A percentile compares a stretch with the other conserved stretches of the same genome.
These are phyloP conservation scores for Drosophila recens DNA, from an alignment of 2,888 invertebrate species.

Conservation along the genomic window DNA sequence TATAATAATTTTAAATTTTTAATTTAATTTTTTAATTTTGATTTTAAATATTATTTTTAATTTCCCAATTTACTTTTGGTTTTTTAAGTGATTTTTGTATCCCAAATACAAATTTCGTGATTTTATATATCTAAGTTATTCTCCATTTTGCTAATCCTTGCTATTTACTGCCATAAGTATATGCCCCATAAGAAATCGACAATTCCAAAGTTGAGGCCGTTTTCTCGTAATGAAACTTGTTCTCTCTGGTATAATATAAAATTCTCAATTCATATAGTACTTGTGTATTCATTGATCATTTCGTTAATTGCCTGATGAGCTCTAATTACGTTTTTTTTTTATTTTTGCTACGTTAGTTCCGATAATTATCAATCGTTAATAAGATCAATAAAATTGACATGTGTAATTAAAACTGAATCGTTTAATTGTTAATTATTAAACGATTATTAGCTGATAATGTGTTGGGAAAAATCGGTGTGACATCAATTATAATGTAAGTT, in stretches of 20 bases:
- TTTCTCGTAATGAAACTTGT: background rate
- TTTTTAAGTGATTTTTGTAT: too few species aligned
- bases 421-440: background rate
- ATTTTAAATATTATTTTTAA: too few species aligned
- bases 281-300: constrained; percentile 7
- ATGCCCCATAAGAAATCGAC: too few species aligned
- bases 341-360: background rate
- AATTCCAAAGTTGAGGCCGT: background rate
- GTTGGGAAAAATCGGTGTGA: background rate
- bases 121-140: too few species aligned
- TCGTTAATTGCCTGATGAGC: background rate
- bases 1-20: too few species aligned
- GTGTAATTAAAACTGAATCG: background rate
- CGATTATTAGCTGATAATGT: background rate
- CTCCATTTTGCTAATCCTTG: too few species aligned
- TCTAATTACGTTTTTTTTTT: background rate
- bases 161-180: too few species aligned
- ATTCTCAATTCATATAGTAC: background rate
- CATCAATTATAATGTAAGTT: background rate
- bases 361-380: background rate
- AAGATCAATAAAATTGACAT: background rate
- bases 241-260: background rate
- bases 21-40: too few species aligned
- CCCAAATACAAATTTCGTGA: too few species aligned
- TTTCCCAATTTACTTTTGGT: too few species aligned